These are phyloP conservation scores for Zhuqinia jingwanae DNA, from an alignment of 2,888 invertebrate species.

Conservation along the genomic window DNA sequence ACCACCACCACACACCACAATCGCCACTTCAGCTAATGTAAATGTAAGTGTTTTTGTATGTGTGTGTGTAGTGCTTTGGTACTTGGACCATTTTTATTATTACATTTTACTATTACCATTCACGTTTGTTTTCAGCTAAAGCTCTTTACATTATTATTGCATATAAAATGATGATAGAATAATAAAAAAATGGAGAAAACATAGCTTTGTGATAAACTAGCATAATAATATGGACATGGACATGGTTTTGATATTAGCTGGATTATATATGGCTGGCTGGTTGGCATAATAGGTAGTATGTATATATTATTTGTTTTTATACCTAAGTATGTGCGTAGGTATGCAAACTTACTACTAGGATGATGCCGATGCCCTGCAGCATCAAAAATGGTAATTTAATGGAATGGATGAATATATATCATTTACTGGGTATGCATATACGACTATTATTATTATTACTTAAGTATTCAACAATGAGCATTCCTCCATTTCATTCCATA, in stretches of 20 bases:
- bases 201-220: not conserved
- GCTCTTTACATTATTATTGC: not conserved
- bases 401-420: constrained; percentile 48
- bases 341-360: not conserved
- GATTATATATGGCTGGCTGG: not conserved
- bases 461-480: not conserved
- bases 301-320: not conserved
- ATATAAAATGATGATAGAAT: not conserved
- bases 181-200: not conserved
- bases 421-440: too few relatives aligned
- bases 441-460: too few relatives aligned
- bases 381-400: constrained; percentile 25
- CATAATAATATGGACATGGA: constrained; percentile 31
- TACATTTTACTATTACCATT: not conserved
- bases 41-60: not conserved
- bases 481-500: not conserved
- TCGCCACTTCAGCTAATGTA: not conserved
- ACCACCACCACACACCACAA: not conserved
- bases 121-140: not conserved
- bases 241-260: constrained; percentile 30
- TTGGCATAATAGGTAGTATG: too few relatives aligned
- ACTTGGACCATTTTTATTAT: not conserved
- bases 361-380: constrained; percentile 31
- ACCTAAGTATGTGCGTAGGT: not conserved
- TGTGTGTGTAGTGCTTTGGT: constrained; percentile 10